A percentile compares a stretch with the other conserved stretches of the same genome.
Evolutionary conservation across 1,140 invertebrate genomes (phyloP).

Genomic region (Drosophila elegans): DNA sequence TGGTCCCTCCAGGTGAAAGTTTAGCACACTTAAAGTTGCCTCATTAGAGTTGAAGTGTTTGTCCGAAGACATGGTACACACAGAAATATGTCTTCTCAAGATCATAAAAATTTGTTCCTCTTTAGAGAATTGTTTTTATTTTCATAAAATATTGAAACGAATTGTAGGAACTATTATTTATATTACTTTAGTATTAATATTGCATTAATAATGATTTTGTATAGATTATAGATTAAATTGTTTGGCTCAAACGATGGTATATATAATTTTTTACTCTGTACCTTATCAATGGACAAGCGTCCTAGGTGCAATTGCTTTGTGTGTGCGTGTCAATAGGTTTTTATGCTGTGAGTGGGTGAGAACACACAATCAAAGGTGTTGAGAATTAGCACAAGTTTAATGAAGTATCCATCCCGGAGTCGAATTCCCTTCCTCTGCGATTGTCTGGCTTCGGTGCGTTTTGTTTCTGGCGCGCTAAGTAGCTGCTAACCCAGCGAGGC

Average conservation of each 20-base stretch:
- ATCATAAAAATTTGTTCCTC: neutral
- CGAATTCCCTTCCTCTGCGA: conserved; percentile 15
- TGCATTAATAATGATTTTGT: too few species aligned
- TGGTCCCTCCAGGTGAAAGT: conserved; percentile 53
- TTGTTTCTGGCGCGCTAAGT: conserved; percentile 60
- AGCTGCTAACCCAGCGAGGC: conserved; percentile 63
- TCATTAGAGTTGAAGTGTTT: conserved; percentile 68
- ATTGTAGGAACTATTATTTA: too few species aligned
- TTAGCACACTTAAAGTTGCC: conserved; percentile 64
- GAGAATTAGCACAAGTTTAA: conserved; percentile 70
- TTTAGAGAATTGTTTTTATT: neutral
- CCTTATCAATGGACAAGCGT: conserved; percentile 26
- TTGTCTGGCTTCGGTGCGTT: conserved; percentile 51
- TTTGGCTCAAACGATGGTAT: too few species aligned
- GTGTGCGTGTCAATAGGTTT: conserved; percentile 61
- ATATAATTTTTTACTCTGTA: neutral
- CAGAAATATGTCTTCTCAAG: neutral
- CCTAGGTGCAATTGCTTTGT: conserved; percentile 11
- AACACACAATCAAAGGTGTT: conserved; percentile 63
- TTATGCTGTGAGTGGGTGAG: conserved; percentile 32
- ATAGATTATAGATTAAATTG: too few species aligned
- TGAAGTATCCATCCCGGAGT: conserved; percentile 40
- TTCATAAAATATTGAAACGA: too few species aligned
- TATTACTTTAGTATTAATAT: too few species aligned
- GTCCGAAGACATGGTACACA: conserved; percentile 17